Conservation (phyloP, 2,888 invertebrate species). For the Clepsis dumicolana region DNA sequence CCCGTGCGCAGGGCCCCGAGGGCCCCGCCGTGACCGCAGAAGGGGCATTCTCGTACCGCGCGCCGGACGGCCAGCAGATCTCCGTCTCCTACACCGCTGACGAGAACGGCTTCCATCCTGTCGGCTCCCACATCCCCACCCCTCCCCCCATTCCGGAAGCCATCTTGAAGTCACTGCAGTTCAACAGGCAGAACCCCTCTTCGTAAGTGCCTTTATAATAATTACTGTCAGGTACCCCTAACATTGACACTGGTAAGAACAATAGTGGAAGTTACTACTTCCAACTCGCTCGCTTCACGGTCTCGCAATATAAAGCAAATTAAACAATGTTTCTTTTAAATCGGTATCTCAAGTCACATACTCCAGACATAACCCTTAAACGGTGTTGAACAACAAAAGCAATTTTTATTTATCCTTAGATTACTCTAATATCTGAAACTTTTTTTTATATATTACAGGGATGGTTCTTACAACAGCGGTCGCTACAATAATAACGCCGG, state of each 20-base stretch:
- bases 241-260: no score
- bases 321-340: no score
- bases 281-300: no score
- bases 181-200: constrained; percentile 68
- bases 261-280: no score
- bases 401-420: no score
- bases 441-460: constrained; percentile 17
- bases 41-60: constrained; percentile 88
- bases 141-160: constrained; percentile 86
- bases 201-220: constrained; percentile 58
- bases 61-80: constrained; percentile 87
- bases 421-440: neutral
- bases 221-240: no score
- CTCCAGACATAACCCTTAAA: no score
- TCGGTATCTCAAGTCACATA: no score
- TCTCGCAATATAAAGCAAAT: no score
- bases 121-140: constrained; percentile 85
- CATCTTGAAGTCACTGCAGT: constrained; percentile 78
- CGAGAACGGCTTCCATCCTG: constrained; percentile 89
- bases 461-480: constrained; percentile 58
- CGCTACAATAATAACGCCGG: constrained; percentile 53
- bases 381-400: no score
- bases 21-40: constrained; percentile 83
- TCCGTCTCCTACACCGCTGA: constrained; percentile 89
- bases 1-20: constrained; percentile 81